phyloP scores from a whole-genome alignment of 2,797 vertebrate species.

The Molossus molossus region DNA sequence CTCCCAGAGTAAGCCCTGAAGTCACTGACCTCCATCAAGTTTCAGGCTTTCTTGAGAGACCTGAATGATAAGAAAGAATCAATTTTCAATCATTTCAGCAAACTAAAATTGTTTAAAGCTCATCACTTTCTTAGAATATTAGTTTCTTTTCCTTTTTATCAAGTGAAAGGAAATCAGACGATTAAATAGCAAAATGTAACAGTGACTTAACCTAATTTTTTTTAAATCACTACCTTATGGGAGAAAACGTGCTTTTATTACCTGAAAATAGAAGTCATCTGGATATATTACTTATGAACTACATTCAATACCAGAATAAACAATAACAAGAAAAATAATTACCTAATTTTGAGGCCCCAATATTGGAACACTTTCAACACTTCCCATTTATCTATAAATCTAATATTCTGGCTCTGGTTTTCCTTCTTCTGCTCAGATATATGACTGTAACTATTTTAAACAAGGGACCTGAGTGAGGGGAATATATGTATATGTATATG shows the following conservation, averaged over 20 bases:
- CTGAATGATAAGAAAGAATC: background rate
- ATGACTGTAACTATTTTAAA: background rate
- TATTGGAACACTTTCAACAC: background rate
- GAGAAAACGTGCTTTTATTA: background rate
- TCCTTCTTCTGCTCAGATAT: background rate
- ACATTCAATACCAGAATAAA: slow-evolving; percentile 19
- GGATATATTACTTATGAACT: background rate
- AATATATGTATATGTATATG: background rate
- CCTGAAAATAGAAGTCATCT: slow-evolving; percentile 25
- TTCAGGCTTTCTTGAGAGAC: background rate
- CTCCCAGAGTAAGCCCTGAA: background rate
- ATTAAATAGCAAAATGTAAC: slow-evolving; percentile 16
- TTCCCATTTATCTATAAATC: background rate
- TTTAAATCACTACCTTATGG: background rate
- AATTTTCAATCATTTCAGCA: background rate
- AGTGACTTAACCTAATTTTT: background rate
- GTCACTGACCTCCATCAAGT: background rate
- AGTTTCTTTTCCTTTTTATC: slow-evolving; percentile 45
- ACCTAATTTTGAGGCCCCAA: background rate
- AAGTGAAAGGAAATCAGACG: slow-evolving; percentile 35
- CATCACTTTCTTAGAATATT: slow-evolving; percentile 25
- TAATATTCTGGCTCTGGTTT: slow-evolving; percentile 23
- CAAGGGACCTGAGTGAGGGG: too few relatives aligned
- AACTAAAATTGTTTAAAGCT: background rate
- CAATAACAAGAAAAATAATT: slow-evolving; percentile 48